Percentiles rank a stretch among this genome's conserved stretches.
Conservation (phyloP, 2,113 vertebrate species). For the Eolophus roseicapilla region DNA sequence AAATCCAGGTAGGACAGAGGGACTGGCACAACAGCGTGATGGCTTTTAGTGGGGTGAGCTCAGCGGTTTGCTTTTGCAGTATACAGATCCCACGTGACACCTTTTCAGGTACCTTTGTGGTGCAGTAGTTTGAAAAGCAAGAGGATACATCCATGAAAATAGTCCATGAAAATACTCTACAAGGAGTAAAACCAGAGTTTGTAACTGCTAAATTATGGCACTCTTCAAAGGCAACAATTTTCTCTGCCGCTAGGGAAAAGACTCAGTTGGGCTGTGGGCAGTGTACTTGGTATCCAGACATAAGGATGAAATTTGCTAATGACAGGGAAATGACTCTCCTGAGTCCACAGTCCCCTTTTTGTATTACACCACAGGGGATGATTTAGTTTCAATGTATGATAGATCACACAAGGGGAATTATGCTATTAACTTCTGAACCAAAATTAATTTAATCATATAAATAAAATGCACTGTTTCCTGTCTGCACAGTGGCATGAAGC, state of each 20-base stretch:
- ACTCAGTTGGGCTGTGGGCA: background rate
- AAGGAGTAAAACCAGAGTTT: background rate
- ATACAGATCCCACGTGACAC: background rate
- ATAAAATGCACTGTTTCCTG: conserved; percentile 5
- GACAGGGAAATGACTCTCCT: conserved; percentile 30
- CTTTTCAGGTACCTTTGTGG: background rate
- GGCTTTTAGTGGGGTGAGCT: background rate
- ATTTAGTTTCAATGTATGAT: conserved; percentile 19
- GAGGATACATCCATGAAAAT: background rate
- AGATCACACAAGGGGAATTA: conserved; percentile 18
- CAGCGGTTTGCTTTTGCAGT: background rate
- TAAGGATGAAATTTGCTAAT: conserved; percentile 57
- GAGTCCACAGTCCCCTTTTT: background rate
- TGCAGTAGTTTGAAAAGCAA: background rate
- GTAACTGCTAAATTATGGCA: background rate
- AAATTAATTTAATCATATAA: conserved; percentile 49
- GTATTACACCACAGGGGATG: background rate
- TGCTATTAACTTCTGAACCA: conserved; percentile 35
- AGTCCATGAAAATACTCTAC: background rate
- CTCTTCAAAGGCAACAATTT: background rate
- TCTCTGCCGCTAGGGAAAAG: background rate
- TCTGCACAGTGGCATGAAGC: background rate
- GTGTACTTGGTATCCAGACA: background rate
- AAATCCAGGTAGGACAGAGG: background rate
- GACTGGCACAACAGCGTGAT: background rate